Evolutionary conservation across 1,140 invertebrate species (phyloP).

Genomic region (Cepaea nemoralis): DNA sequence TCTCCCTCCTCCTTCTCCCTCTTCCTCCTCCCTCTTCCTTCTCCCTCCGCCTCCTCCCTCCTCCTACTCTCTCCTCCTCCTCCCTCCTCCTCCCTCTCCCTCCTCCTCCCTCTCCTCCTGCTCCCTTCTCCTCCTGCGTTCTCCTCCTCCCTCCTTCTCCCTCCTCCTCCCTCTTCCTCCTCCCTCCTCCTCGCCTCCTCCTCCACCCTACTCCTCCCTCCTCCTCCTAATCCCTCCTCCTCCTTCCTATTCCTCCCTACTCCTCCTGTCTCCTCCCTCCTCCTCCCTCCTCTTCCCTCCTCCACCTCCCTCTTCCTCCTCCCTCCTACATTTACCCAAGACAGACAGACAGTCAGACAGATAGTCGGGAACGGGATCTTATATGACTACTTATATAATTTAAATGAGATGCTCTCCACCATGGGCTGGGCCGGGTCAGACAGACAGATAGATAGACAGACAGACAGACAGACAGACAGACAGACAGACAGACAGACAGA

Average conservation of each 20-base stretch:
- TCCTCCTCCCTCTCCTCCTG: not conserved
- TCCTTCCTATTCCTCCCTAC: not conserved
- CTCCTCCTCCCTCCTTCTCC: conserved; percentile 17
- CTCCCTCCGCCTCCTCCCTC: not conserved
- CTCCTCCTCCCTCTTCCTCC: no score
- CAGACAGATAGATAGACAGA: no score
- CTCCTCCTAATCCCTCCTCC: conserved; percentile 35
- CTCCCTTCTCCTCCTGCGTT: not conserved
- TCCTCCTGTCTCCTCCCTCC: not conserved
- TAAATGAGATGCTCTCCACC: no score
- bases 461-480: no score
- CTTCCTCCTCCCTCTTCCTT: not conserved
- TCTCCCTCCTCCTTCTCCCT: not conserved
- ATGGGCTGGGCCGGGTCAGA: no score
- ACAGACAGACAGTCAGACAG: no score
- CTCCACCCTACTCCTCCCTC: not conserved
- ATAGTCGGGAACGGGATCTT: no score
- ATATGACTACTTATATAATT: no score
- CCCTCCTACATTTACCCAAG: not conserved
- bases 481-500: no score
- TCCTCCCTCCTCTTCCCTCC: not conserved
- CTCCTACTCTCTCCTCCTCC: not conserved
- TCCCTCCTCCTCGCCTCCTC: conserved; percentile 25
- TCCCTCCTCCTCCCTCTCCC: not conserved
- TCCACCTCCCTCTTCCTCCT: not conserved